Base-by-base conservation (phyloP, 2,888 invertebrate species). In the Acanthosoma haemorrhoidale region DNA sequence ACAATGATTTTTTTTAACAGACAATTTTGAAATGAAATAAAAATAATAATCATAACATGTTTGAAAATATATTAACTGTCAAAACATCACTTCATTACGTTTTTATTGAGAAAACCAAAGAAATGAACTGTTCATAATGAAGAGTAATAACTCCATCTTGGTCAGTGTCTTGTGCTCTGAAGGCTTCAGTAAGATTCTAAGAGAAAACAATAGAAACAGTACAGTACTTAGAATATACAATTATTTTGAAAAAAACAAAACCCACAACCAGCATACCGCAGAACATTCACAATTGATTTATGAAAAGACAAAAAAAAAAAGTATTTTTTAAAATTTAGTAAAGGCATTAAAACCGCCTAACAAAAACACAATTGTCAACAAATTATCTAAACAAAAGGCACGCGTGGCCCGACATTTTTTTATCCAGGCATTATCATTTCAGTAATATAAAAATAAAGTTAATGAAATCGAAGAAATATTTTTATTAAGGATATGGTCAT, bases 81-180 rank as follows among this genome's bases (percentile, higher is more conserved):
- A n/a, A n/a, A n/a, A n/a, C n/a, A n/a, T n/a, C n/a, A n/a, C n/a
- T n/a, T n/a, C 32, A 60, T 71, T 70, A 76, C 2, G 70, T 69
- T 70, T 76, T 75, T 8, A 76, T 59, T 68, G 74, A 74, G 67
- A 85, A 83, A 31, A 96, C 95, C 89, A 96, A 92, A 77, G 88
- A 89, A 71, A 97, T 84, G 81, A 97, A 97, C 79, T 96, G 94
- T 81, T 97, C 96, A 78, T 96, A 97, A 77, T 93, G 91, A 77
- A 97, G 94, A 68, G 92, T 92, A 75, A 97, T 96, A 69, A 94
- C 88, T n/a, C 96, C 96, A 81, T 94, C 94, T 82, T 91, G 88
- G 79, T 96, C 94, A 0, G 92, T 92, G 80, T 97, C 97, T 77
- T 88, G 88, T 75, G 90, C 89, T 70, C 92, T 85, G 80, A 97